Conservation (phyloP, 2,888 invertebrate species). For the Oxytorus armatus region DNA sequence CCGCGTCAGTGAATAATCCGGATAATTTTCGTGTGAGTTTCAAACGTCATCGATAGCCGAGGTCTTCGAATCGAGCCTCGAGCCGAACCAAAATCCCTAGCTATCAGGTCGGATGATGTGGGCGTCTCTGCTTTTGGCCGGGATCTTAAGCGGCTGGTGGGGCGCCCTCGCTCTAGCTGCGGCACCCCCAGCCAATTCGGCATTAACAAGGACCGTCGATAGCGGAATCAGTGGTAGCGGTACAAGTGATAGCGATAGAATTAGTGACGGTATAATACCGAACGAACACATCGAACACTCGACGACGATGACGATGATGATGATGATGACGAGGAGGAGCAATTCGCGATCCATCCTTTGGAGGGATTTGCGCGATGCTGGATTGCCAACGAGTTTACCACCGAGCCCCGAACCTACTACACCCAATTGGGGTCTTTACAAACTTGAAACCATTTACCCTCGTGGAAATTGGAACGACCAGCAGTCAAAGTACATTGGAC, state of each 20-base stretch:
- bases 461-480: conserved; percentile 39
- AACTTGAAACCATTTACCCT: conserved; percentile 14
- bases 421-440: conserved; percentile 22
- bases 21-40: conserved; percentile 14
- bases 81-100: conserved; percentile 59
- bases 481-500: conserved; percentile 2
- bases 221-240: conserved; percentile 40
- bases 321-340: conserved; percentile 48
- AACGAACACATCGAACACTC: conserved; percentile 33
- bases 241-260: conserved; percentile 40
- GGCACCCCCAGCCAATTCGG: conserved; percentile 78
- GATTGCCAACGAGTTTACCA: conserved; percentile 23
- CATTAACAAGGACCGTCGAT: conserved; percentile 54
- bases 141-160: conserved; percentile 83
- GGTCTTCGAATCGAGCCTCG: conserved; percentile 67
- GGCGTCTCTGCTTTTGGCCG: conserved; percentile 82
- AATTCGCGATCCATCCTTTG: conserved; percentile 46
- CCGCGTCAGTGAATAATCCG: conserved; percentile 7
- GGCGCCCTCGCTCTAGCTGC: conserved; percentile 79
- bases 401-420: conserved; percentile 28
- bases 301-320: conserved; percentile 39
- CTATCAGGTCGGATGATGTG: conserved; percentile 81
- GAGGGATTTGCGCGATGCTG: conserved; percentile 26
- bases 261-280: conserved; percentile 17
- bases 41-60: conserved; percentile 68